Evolutionary conservation across 2,888 invertebrate species (phyloP), one percentile per base, ranked within the genome.

Genomic region (Parasteatoda lunata): DNA sequence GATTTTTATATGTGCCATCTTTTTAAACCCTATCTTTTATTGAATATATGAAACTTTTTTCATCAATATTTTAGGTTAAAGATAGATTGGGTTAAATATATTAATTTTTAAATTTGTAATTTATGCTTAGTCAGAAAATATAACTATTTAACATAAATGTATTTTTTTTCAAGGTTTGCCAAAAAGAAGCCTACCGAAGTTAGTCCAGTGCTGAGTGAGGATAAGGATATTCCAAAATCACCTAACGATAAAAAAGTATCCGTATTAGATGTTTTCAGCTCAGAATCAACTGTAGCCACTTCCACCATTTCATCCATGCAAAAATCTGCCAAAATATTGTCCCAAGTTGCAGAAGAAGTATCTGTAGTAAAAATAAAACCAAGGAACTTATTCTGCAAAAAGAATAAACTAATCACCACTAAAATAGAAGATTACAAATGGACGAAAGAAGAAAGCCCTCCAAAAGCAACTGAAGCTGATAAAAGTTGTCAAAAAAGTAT

Each of bases 131-230:
- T 30, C 30, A 30, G 30, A 30, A 30, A 30, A 30, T 30, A 2
- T 30, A 30, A 30, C 30, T 30, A 30, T 30, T 30, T 30, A 30
- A 30, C 30, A 30, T 1, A 30, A 30, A 30, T 30, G 30, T 30
- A 9, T 72, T 51, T 7, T 77, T 66, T 15, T 71, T 79, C 52
- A 51, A 85, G 84, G 64, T 85, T 85, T 85, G 84, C 84, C 45
- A 85, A 80, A 69, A 80, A 80, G 65, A 70, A 75, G 30, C 30
- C 59, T 48, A 64, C 68, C 45, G 13, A 45, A 13, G 4, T 52
- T 11, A 51, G 30, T 51, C 4, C 51, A 13, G 30, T 30, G 30
- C 30, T 3, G n/a, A 48, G 11, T 64, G 65, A 49, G 51, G 52
- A 52, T 13, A 4, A 49, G 3, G 65, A 71, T 47, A 45, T 54